Evolutionary conservation across 1,140 invertebrate species (phyloP), one percentile per base, ranked within the genome.

Genomic region (Procambarus clarkii): DNA sequence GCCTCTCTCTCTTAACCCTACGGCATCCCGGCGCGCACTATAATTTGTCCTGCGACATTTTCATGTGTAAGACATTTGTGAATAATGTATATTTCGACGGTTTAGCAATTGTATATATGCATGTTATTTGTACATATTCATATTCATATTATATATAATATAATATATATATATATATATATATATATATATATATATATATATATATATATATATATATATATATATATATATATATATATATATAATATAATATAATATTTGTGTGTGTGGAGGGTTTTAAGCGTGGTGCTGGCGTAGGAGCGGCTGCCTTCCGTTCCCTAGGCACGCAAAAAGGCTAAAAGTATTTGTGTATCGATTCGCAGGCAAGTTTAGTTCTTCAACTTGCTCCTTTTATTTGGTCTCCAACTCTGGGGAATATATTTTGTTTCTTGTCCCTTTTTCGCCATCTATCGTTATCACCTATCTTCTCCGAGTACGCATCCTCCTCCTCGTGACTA

Each of bases 291-390:
- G 79, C 13, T 21, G 44, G 79, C 5, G 69, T 34, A 18, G 69
- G 24, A 45, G 79, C n/a, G 21, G 48, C 60, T 18, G 4, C 60
- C 60, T 81, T 13, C 79, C 13, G 48, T 81, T 81, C 58, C 79
- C 79, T 8, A 54, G 79, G 54, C 79, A 81, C 79, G 79, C 79
- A 81, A 81, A 81, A 81, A 81, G 79, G 79, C 79, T 81, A 81
- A 81, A 81, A 81, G 79, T 81, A 81, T 81, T 81, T 81, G 79
- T 81, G 79, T 81, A 81, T 81, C 79, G 79, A 81, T 81, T 81
- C 79, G 18, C 24, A 58, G 79, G 21, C 48, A 81, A 81, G 48
- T 81, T 81, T 81, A 58, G 48, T 81, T 84, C 82, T 34, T 71
- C 24, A 71, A 69, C 64, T 84, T 84, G 34, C 45, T 71, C 82